Conservation (phyloP, 92 coral and sea anemone species). For the Plumapathes pennacea region DNA sequence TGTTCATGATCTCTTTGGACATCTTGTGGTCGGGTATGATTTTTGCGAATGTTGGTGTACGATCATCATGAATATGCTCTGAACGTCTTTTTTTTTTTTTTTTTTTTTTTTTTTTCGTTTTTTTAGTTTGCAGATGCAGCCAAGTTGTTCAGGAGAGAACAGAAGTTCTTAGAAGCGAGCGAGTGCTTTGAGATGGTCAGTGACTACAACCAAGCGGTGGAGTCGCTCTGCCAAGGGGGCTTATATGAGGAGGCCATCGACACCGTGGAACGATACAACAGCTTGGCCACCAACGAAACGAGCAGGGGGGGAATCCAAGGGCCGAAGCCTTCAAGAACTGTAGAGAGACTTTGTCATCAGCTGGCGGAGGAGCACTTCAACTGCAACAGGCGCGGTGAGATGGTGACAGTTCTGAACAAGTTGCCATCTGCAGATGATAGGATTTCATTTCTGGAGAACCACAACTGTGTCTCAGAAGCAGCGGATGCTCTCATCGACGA, state of each 20-base stretch:
- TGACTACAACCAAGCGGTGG: slow-evolving; percentile 79
- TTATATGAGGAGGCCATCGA: slow-evolving; percentile 78
- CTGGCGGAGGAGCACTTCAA: slow-evolving; percentile 73
- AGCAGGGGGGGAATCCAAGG: slow-evolving; percentile 55
- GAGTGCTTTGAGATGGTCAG: slow-evolving; percentile 78
- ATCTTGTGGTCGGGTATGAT: too few relatives aligned
- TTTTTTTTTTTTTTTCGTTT: neutral
- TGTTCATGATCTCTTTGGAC: too few relatives aligned
- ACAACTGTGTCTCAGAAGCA: slow-evolving; percentile 77
- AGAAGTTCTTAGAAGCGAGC: slow-evolving; percentile 63
- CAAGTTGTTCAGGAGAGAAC: slow-evolving; percentile 64
- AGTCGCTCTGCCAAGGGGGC: slow-evolving; percentile 62
- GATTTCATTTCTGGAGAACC: slow-evolving; percentile 69
- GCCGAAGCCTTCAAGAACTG: slow-evolving; percentile 73
- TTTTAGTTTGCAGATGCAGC: slow-evolving; percentile 82
- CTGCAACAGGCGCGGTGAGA: slow-evolving; percentile 45
- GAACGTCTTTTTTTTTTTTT: too few relatives aligned
- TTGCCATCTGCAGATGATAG: slow-evolving; percentile 74
- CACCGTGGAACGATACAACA: slow-evolving; percentile 65
- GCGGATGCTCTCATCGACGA: slow-evolving; percentile 64
- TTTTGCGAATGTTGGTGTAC: too few relatives aligned
- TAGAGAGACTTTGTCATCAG: slow-evolving; percentile 71
- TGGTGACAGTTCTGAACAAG: slow-evolving; percentile 72
- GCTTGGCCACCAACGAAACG: slow-evolving; percentile 36
- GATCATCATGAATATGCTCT: too few relatives aligned